Base-by-base conservation (phyloP, 1,140 invertebrate species). In the Dufourea novaeangliae region DNA sequence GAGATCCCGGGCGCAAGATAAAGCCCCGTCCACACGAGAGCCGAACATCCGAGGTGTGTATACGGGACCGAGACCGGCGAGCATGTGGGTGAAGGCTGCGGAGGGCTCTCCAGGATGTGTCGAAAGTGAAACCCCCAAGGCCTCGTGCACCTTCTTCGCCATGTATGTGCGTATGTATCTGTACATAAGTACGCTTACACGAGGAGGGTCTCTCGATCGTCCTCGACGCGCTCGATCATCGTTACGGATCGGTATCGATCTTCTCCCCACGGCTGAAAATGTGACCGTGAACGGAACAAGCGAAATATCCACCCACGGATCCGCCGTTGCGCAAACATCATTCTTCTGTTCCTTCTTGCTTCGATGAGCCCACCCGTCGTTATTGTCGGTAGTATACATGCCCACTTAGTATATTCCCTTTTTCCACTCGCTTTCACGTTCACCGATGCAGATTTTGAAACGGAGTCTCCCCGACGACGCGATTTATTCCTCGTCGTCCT, bases 11-110 rank as follows among this genome's bases (percentile, higher is more conserved):
- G 73, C 50, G 54, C 27, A 20, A 57, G 81, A 78, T 84, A 84
- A 63, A 39, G 41, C 67, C 41, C 8, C 76, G 81, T 81, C 70
- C 71, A 81, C 75, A 69, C 72, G 77, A 76, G 73, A 68, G 34
- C 41, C 44, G 62, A 69, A 52, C 70, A n/a, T 50, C 70, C 62
- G 32, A 61, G 50, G 32, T 20, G 78, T 78, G 66, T 34, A 64
- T 59, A 62, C 56, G 69, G 78, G 62, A 72, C 79, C 75, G 88
- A 85, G 88, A 85, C 87, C 86, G 79, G 76, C 89, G 88, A 88
- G 86, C 89, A 92, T 91, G 89, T 92, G 88, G 90, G 91, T 91
- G 90, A 92, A 92, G 91, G 91, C 90, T 90, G n/a, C n/a, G 84
- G 83, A 88, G 87, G 87, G 84, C 82, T 90, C 89, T 88, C 87